Conservation (phyloP, 2,888 invertebrate genomes). For the Magallana nippona region DNA sequence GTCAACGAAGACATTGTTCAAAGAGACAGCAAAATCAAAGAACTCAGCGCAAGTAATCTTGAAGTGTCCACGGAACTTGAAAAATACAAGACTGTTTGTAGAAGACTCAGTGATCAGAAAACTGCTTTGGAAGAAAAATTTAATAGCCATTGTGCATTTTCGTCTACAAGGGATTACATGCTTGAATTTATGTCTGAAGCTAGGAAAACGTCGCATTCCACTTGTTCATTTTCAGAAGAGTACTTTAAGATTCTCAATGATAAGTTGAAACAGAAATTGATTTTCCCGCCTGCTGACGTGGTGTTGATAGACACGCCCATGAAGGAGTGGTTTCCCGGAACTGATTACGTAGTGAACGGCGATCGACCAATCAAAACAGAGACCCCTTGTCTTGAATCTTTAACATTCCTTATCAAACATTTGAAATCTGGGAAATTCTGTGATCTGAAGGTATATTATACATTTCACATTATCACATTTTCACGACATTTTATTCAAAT, state of each 20-base stretch:
- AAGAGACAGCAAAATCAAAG: conserved; percentile 36
- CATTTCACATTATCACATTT: background rate
- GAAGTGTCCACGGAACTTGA: background rate
- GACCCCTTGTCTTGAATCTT: conserved; percentile 34
- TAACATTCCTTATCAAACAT: background rate
- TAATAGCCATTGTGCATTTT: background rate
- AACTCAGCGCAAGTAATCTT: background rate
- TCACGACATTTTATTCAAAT: too few species aligned
- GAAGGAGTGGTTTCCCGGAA: conserved; percentile 63
- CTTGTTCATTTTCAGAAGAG: background rate
- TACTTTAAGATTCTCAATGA: background rate
- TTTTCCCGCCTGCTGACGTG: background rate
- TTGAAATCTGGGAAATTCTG: conserved; percentile 23
- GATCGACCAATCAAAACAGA: conserved; percentile 57
- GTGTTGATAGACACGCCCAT: background rate
- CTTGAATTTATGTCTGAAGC: background rate
- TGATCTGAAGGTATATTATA: conserved; percentile 20
- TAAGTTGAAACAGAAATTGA: background rate
- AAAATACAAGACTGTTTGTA: conserved; percentile 21
- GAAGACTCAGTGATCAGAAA: conserved; percentile 26
- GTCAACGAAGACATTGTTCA: conserved; percentile 53
- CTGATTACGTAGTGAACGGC: conserved; percentile 62
- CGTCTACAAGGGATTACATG: background rate
- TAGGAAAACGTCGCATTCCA: background rate
- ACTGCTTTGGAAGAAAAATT: conserved; percentile 1